phyloP scores from a whole-genome alignment of 2,113 vertebrate genomes.

The Caracal caracal region DNA sequence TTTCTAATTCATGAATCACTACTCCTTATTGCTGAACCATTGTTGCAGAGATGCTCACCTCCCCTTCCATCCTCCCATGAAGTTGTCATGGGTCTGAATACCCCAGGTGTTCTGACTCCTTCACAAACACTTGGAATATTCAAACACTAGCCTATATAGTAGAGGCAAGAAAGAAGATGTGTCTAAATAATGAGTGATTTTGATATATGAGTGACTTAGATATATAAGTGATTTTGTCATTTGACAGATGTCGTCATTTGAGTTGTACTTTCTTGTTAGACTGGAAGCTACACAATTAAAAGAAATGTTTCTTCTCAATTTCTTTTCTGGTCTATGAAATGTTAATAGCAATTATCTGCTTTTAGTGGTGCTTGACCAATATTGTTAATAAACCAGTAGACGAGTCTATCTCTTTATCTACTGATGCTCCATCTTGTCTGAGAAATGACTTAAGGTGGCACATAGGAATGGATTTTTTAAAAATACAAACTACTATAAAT shows the following conservation, averaged over 20 bases:
- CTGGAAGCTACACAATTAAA: background rate
- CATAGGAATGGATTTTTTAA: background rate
- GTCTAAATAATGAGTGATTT: background rate
- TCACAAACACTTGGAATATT: background rate
- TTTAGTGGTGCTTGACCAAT: background rate
- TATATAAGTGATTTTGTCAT: background rate
- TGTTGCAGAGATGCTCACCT: background rate
- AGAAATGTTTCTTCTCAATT: background rate
- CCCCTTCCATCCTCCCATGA: background rate
- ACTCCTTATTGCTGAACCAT: background rate
- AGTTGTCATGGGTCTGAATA: background rate
- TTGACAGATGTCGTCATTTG: background rate
- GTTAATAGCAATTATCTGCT: background rate
- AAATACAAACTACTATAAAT: background rate
- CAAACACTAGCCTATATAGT: background rate
- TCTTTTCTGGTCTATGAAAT: slow-evolving; percentile 46
- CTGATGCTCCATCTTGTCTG: background rate
- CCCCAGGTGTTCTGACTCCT: background rate
- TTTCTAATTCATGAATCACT: background rate
- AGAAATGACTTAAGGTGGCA: slow-evolving; percentile 18
- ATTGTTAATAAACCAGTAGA: background rate
- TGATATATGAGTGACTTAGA: background rate
- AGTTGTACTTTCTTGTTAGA: slow-evolving; percentile 40
- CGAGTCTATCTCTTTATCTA: background rate
- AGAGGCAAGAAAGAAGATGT: background rate